Evolutionary conservation across 2,797 vertebrate species (phyloP), one percentile per base, ranked within the genome.

Genomic region (Pangasius krempfi): DNA sequence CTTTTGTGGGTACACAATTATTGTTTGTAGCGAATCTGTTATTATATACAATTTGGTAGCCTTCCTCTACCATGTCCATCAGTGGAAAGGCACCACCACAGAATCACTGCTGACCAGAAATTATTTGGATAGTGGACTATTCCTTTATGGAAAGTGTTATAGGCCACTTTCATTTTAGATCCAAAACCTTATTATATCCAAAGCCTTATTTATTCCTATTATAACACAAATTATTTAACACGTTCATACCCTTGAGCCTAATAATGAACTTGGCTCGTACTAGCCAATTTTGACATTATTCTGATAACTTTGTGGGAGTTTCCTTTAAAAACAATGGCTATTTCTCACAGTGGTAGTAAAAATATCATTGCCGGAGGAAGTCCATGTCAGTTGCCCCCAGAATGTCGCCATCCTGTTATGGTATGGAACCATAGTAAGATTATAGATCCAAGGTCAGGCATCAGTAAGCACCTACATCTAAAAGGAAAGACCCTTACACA

Each of bases 361-460:
- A 88, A 83, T 83, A 88, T 50, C 78, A 47, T 20, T 83, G n/a
- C 12, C 12, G 8, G 14, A 88, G 87, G 87, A 85, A 84, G 27
- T 56, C 16, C n/a, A 25, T 27, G 7, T 64, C 18, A 64, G 76
- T 54, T 79, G 47, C 60, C 20, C 27, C 18, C 0, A 76, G 16
- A 68, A 68, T 37, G 25, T 40, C 37, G 12, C 14, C 52, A 78
- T 85, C 86, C 72, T 88, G 85, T 86, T 79, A n/a, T n/a, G 37
- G 22, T 78, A 25, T 54, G 25, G 56, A 33, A 60, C 56, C 27
- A 27, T 81, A 54, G 22, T 30, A 56, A 68, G 20, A 68, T 58
- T 87, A 62, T 50, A 56, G 76, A 68, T 70, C 8, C 50, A 56
- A 81, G 62, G 47, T 79, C 64, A 88, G 25, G 25, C 52, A 86